Evolutionary conservation across 1,140 invertebrate genomes (phyloP).

Genomic region (Ctenoplectra terminalis): DNA sequence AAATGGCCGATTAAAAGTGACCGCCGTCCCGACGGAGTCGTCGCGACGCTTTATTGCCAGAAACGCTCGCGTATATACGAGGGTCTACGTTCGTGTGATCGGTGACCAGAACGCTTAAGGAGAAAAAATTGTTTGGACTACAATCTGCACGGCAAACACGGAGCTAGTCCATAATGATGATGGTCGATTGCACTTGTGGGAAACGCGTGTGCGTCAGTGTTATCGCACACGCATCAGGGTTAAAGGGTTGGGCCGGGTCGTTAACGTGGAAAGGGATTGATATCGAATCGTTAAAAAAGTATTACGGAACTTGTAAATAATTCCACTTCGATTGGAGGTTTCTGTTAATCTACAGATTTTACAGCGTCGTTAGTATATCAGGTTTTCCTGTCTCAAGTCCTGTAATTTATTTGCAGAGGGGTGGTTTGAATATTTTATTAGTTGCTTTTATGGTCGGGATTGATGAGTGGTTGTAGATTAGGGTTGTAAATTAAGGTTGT

Average conservation of each 20-base stretch:
- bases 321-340: not conserved
- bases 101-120: not conserved
- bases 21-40: constrained; percentile 47
- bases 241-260: not conserved
- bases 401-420: not conserved
- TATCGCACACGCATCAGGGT: not conserved
- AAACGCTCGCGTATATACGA: not conserved
- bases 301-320: not conserved
- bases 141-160: not conserved
- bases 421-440: not conserved
- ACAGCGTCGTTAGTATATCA: not conserved
- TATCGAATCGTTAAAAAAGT: not conserved
- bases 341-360: not conserved
- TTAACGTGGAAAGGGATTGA: not conserved
- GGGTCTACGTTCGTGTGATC: not conserved
- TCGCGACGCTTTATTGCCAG: constrained; percentile 50
- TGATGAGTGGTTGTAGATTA: not conserved
- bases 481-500: not conserved
- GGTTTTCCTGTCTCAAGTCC: not conserved
- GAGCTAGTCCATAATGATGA: not conserved
- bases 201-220: not conserved
- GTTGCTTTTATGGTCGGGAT: not conserved
- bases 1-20: constrained; percentile 63
- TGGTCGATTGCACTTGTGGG: not conserved
- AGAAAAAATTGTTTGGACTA: constrained; percentile 7